Percentiles rank a stretch among this genome's conserved stretches.
phyloP scores from a whole-genome alignment of 2,113 vertebrate species.

The Prionailurus bengalensis region DNA sequence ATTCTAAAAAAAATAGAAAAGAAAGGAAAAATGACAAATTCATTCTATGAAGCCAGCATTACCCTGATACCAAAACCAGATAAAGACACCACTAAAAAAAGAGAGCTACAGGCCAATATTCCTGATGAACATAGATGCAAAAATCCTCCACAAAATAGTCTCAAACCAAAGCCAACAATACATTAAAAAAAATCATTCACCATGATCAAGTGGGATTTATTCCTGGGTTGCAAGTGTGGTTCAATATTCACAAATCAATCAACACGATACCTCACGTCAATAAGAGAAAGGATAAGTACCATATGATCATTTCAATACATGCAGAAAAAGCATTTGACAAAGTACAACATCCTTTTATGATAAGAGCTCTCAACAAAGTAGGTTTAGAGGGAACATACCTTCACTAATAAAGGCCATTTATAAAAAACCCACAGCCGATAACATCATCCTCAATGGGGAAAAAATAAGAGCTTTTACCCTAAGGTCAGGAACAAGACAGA shows the following conservation, averaged over 20 bases:
- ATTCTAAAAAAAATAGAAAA: not conserved
- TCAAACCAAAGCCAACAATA: not conserved
- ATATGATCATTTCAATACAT: not conserved
- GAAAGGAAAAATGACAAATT: not conserved
- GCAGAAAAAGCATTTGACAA: not conserved
- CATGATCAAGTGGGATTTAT: not conserved
- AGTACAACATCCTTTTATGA: not conserved
- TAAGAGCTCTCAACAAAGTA: not conserved
- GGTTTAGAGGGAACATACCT: not conserved
- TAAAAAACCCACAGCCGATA: not conserved
- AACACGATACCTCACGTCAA: not conserved
- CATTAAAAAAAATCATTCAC: not conserved
- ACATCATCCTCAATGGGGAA: not conserved
- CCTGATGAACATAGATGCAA: not conserved
- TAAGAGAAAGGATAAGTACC: not conserved
- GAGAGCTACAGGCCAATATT: not conserved
- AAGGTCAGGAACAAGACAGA: not conserved
- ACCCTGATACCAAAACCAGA: not conserved
- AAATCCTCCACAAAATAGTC: not conserved
- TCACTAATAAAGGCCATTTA: not conserved
- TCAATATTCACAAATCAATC: not conserved
- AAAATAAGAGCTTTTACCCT: not conserved
- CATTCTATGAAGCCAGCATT: not conserved
- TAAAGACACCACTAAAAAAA: not conserved
- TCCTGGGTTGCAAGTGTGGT: not conserved